These are phyloP conservation scores for Rapana venosa DNA, from an alignment of 2,888 invertebrate species.

Conservation along the genomic window DNA sequence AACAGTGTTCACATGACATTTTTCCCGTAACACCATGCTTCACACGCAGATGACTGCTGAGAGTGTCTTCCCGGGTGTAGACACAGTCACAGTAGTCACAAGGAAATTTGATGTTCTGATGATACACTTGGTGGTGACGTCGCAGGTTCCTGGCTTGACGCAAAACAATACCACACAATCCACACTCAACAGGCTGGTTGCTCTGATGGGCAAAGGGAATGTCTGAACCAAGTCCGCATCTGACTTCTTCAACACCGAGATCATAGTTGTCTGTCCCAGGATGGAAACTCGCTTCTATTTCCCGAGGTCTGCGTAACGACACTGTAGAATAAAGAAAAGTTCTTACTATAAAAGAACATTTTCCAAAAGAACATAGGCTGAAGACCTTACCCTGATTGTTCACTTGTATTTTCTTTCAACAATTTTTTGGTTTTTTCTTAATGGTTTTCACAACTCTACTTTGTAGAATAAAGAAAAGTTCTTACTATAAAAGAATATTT, in stretches of 20 bases:
- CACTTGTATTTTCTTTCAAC: too few species aligned
- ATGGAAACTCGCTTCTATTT: background rate
- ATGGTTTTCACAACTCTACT: too few species aligned
- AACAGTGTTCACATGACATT: slow-evolving; percentile 35
- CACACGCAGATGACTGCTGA: slow-evolving; percentile 1
- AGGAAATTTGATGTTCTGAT: slow-evolving; percentile 23
- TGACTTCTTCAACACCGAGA: background rate
- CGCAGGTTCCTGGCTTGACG: slow-evolving; percentile 34
- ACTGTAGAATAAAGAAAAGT: slow-evolving; percentile 27
- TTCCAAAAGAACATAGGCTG: too few species aligned
- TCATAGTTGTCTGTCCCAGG: slow-evolving; percentile 5
- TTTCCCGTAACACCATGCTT: slow-evolving; percentile 38
- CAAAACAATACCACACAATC: slow-evolving; percentile 16
- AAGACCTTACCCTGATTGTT: too few species aligned
- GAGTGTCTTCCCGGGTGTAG: slow-evolving; percentile 28
- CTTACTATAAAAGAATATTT: background rate
- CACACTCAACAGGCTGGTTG: slow-evolving; percentile 20
- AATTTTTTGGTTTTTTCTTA: too few species aligned
- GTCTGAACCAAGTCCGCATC: background rate
- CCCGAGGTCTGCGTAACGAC: background rate
- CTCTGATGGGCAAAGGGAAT: background rate
- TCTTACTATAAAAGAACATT: background rate
- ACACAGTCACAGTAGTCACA: slow-evolving; percentile 30
- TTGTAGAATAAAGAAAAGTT: slow-evolving; percentile 26
- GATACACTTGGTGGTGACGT: slow-evolving; percentile 33